Percentiles rank a stretch among this genome's conserved stretches.
These are phyloP conservation scores for Drosophila yakuba DNA, from an alignment of 1,140 invertebrate species.

Conservation along the genomic window DNA sequence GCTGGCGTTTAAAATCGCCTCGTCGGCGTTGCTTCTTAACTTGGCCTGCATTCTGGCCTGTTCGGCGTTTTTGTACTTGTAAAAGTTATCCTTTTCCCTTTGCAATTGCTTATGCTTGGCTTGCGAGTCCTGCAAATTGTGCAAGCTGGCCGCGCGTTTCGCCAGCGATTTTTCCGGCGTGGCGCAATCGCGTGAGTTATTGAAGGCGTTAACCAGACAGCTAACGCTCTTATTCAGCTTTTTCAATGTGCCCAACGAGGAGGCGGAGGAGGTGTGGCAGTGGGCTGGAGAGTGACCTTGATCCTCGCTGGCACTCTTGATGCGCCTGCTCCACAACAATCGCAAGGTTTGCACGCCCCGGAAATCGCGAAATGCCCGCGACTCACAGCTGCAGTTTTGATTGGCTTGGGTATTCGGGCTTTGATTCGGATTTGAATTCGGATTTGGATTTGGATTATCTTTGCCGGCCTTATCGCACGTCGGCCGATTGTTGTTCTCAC, in stretches of 20 bases:
- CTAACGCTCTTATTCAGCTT: constrained; percentile 79
- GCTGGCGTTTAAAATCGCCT: constrained; percentile 22
- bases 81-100: constrained; percentile 79
- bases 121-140: constrained; percentile 58
- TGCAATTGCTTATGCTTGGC: constrained; percentile 34
- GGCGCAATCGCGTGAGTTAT: constrained; percentile 62
- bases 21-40: constrained; percentile 34
- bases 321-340: constrained; percentile 80
- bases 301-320: constrained; percentile 72
- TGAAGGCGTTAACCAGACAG: constrained; percentile 73
- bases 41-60: constrained; percentile 71
- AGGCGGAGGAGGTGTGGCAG: constrained; percentile 1
- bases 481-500: constrained; percentile 39
- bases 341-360: constrained; percentile 78
- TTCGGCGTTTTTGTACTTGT: constrained; percentile 84
- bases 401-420: constrained; percentile 12
- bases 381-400: constrained; percentile 59
- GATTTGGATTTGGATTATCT: constrained; percentile 20
- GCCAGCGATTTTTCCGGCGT: constrained; percentile 37
- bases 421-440: constrained; percentile 26
- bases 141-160: constrained; percentile 73
- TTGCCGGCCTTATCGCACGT: constrained; percentile 40
- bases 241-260: constrained; percentile 62
- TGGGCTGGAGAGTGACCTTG: constrained; percentile 13
- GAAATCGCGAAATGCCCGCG: constrained; percentile 76